A percentile compares a stretch with the other conserved stretches of the same genome.
Conservation (phyloP, 2,113 vertebrate genomes). For the Cebus imitator region DNA sequence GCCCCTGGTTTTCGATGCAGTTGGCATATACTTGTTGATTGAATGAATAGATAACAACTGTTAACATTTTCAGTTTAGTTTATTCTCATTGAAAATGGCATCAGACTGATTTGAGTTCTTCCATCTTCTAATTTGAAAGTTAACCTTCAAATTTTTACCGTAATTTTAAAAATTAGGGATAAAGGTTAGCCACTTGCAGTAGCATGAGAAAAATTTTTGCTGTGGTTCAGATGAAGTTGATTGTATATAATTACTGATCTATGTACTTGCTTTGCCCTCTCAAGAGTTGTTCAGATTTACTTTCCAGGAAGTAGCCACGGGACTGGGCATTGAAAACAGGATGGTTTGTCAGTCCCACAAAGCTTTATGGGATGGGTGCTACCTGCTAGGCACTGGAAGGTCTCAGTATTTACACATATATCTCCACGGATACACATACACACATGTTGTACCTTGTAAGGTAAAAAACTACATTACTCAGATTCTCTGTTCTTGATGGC, state of each 20-base stretch:
- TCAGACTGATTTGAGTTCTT: not conserved
- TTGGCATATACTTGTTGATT: not conserved
- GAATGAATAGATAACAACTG: not conserved
- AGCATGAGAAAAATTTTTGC: not conserved
- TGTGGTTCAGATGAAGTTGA: not conserved
- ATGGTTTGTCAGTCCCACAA: not conserved
- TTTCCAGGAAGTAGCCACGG: not conserved
- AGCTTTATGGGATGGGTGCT: not conserved
- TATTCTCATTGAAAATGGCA: not conserved
- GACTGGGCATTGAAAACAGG: not conserved
- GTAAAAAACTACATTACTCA: not conserved
- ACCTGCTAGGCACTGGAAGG: not conserved
- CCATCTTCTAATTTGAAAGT: not conserved
- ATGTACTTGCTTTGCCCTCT: not conserved
- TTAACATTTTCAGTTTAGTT: conserved; percentile 1
- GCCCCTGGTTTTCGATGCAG: not conserved
- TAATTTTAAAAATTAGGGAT: conserved; percentile 21
- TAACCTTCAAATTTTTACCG: not conserved
- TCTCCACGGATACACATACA: not conserved
- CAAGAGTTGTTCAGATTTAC: not conserved
- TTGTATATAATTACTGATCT: not conserved
- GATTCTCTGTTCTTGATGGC: not conserved
- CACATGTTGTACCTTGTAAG: not conserved
- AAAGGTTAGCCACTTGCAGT: not conserved
- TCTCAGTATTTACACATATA: not conserved